Evolutionary conservation across 2,113 vertebrate species (phyloP).

Genomic region (Dendropsophus ebraccatus): DNA sequence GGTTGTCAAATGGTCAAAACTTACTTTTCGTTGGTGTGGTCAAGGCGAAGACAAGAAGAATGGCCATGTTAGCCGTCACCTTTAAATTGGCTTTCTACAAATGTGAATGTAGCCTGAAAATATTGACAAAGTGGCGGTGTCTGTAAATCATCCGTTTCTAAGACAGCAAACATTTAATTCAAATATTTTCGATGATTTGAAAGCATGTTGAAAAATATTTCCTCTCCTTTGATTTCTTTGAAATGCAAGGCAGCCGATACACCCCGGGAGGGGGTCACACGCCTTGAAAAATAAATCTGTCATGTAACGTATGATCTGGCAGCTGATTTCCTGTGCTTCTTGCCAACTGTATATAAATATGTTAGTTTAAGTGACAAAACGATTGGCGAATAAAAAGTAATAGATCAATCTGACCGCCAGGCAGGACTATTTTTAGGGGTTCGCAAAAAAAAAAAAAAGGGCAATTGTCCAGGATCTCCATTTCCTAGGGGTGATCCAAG

Average conservation of each 20-base stretch:
- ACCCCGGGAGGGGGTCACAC: background rate
- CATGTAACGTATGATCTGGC: background rate
- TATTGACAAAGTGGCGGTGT: background rate
- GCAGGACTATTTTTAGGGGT: background rate
- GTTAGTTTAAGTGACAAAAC: background rate
- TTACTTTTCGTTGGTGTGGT: too few relatives aligned
- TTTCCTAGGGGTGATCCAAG: background rate
- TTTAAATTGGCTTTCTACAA: background rate
- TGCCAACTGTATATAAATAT: background rate
- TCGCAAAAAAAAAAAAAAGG: background rate
- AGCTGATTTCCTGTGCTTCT: background rate
- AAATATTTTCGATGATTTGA: background rate
- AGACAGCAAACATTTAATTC: background rate
- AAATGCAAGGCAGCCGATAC: background rate
- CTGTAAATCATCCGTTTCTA: background rate
- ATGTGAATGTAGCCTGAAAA: background rate
- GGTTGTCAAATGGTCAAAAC: too few relatives aligned
- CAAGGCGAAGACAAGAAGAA: background rate
- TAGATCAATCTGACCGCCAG: background rate
- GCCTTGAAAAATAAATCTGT: constrained; percentile 20
- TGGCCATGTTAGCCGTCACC: background rate
- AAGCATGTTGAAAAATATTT: background rate
- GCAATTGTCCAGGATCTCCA: background rate
- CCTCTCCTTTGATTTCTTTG: background rate
- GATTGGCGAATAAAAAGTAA: background rate